Percentiles rank a stretch among this genome's conserved stretches.
Evolutionary conservation across 1,140 invertebrate species (phyloP).

Genomic region (Akabosia matsudoensis): DNA sequence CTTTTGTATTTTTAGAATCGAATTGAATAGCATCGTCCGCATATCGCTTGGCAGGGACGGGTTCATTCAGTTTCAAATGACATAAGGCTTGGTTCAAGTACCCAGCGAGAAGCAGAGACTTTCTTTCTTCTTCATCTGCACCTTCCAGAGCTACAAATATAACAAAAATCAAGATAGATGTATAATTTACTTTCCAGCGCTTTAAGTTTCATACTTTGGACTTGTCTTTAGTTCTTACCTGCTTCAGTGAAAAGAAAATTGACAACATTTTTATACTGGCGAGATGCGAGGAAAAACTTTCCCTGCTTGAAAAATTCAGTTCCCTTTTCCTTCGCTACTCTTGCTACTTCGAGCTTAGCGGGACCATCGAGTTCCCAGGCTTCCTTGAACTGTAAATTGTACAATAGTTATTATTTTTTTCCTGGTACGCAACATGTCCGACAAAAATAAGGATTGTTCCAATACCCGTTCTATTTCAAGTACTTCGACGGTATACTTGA

Average conservation of each 20-base stretch:
- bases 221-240: slow-evolving; percentile 44
- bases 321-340: slow-evolving; percentile 83
- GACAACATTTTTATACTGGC: slow-evolving; percentile 79
- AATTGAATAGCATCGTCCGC: slow-evolving; percentile 70
- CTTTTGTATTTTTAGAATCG: slow-evolving; percentile 81
- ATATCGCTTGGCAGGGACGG: slow-evolving; percentile 66
- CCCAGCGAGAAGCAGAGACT: slow-evolving; percentile 65
- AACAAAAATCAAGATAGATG: background rate
- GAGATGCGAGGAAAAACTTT: slow-evolving; percentile 75
- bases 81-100: slow-evolving; percentile 83
- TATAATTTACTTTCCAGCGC: background rate
- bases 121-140: slow-evolving; percentile 57
- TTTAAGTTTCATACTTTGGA: background rate
- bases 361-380: slow-evolving; percentile 73
- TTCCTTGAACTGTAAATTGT: slow-evolving; percentile 52
- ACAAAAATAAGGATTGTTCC: background rate
- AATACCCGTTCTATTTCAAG: slow-evolving; percentile 78
- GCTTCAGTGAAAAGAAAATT: slow-evolving; percentile 57
- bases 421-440: background rate
- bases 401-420: background rate
- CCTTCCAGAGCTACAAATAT: slow-evolving; percentile 52
- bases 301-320: slow-evolving; percentile 82
- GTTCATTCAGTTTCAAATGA: slow-evolving; percentile 75
- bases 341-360: slow-evolving; percentile 77
- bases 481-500: slow-evolving; percentile 78